These are phyloP conservation scores for Amyelois transitella DNA, from an alignment of 1,140 invertebrate species.

Conservation along the genomic window DNA sequence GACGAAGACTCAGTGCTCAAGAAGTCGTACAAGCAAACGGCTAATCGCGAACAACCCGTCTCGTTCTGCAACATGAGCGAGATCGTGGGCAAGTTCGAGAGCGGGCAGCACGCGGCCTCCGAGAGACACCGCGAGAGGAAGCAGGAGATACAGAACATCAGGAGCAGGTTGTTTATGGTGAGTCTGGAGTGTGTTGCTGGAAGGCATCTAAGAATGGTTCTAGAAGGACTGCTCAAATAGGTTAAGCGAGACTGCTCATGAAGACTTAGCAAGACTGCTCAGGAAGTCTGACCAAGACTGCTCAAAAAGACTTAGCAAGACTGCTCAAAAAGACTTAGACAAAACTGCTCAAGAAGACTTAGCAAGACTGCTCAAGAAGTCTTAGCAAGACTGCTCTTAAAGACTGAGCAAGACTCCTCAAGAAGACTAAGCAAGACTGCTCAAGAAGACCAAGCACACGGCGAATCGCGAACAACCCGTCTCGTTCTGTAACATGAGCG, in stretches of 20 bases:
- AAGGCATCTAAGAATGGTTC: too few relatives aligned
- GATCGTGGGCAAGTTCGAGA: conserved; percentile 86
- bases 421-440: conserved; percentile 66
- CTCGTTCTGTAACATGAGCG: conserved; percentile 75
- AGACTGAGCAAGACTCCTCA: too few relatives aligned
- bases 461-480: conserved; percentile 81
- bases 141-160: conserved; percentile 89
- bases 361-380: too few relatives aligned
- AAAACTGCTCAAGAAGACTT: too few relatives aligned
- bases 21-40: conserved; percentile 75
- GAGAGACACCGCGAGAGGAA: conserved; percentile 87
- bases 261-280: too few relatives aligned
- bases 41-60: conserved; percentile 81
- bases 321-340: too few relatives aligned
- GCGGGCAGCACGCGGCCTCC: conserved; percentile 76
- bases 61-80: conserved; percentile 90
- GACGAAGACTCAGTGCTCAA: conserved; percentile 64
- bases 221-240: too few relatives aligned
- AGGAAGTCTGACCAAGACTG: too few relatives aligned
- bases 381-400: too few relatives aligned
- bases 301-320: too few relatives aligned
- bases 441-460: conserved; percentile 73
- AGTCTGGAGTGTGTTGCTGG: conserved; percentile 21
- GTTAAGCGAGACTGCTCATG: too few relatives aligned
- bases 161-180: conserved; percentile 88